Evolutionary conservation across 2,113 vertebrate genomes (phyloP), one percentile per base, ranked within the genome.

Genomic region (Cyrtonyx montezumae): DNA sequence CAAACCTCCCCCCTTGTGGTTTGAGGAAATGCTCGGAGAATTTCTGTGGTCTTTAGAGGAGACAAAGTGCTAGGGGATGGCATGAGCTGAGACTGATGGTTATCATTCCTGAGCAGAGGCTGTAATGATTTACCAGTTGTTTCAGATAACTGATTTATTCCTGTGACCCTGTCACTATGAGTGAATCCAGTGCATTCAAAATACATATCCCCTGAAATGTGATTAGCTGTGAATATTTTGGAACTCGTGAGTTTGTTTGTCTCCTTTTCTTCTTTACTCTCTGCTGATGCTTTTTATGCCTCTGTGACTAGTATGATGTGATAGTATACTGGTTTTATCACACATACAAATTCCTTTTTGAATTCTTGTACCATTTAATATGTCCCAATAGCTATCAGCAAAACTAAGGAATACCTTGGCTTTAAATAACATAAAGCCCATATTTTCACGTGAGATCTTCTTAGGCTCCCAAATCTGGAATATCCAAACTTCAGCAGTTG

Each of bases 1-100:
- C 3, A 5, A 56, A 63, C 11, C 2, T 15, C 32, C 1, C 0
- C 59, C 14, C 3, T 17, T 49, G 5, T 78, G 19, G 13, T 75
- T 78, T 84, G 51, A 68, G 77, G 11, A 84, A 78, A 63, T 4
- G 1, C 3, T 34, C 25, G 30, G 25, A 77, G 19, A 63, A 61
- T 84, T 78, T 84, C 28, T 88, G 22, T 10, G 3, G 1, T 63
- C 9, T 51, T 53, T 1, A 0, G 3, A 21, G 11, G 4, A 75
- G 7, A 46, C 51, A 25, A 7, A 12, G 2, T 82, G 6, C 22
- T 34, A 75, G 23, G 14, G 17, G 8, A 20, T 83, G 30, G 13
- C 34, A 42, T 30, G 63, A 74, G 11, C 10, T 70, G n/a, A 28
- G 18, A 61, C 2, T 75, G 43, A 11, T 11, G 77, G 67, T 67